Base-by-base conservation (phyloP, 2,888 invertebrate genomes). In the Chrysolina haemoptera region DNA sequence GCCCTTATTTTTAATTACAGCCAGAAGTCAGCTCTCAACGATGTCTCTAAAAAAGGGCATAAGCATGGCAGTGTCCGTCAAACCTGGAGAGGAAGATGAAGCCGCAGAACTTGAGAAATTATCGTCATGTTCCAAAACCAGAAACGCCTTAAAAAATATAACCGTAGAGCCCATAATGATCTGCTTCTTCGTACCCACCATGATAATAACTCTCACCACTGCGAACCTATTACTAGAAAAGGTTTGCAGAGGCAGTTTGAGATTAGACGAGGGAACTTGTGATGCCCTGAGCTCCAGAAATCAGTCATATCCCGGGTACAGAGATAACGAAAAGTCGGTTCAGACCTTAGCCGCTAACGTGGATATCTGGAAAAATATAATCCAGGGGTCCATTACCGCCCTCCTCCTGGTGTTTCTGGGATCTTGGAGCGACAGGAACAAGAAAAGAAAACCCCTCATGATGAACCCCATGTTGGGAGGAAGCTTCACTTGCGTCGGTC, bases 101-200 rank as follows among this genome's bases (percentile, higher is more conserved):
- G 11, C 55, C 1, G 48, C n/a, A 12, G 72, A 55, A 41, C 50
- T 35, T 12, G 70, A 76, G 67, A 76, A 76, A 11, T 70, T 76
- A 65, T 72, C 82, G 14, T 66, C 80, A 10, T 75, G 71, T 46
- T 22, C 66, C 6, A 77, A 78, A 73, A 11, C 63, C 10, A 89
- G 87, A 81, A 89, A 89, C 69, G 87, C 93, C 81, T 86, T 90
- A 68, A 89, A 90, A 59, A 90, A 92, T 80, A 92, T 93, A 78
- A 93, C 93, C 12, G 92, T 94, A 14, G 94, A 94, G 83, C 94
- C 94, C 0, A 91, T 93, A 86, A 85, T 93, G 69, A 91, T 93
- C 0, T 92, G 92, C 82, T 93, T 92, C 84, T 91, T 93, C 62
- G 87, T 90, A 79, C 89, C 90, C 0, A 89, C 88, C 73, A 88